These are phyloP conservation scores for Monomorium pharaonis DNA, from an alignment of 1,140 invertebrate species.

Conservation along the genomic window DNA sequence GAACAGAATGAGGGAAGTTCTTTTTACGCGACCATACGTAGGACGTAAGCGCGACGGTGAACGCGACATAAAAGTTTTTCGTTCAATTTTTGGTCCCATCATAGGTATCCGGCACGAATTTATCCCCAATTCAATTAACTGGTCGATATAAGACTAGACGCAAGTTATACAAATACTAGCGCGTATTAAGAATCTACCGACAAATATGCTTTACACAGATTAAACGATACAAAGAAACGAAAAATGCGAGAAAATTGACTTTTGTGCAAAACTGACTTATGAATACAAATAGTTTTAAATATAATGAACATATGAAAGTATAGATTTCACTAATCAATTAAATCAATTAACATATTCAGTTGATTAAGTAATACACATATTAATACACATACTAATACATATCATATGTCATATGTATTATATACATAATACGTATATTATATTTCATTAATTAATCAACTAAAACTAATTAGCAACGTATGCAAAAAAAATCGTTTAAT, in stretches of 20 bases:
- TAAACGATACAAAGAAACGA: not conserved
- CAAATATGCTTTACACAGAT: not conserved
- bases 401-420: no score
- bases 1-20: conserved; percentile 61
- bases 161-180: conserved; percentile 37
- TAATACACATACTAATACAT: no score
- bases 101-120: conserved; percentile 76
- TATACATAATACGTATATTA: not conserved
- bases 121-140: conserved; percentile 67
- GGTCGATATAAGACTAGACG: conserved; percentile 65
- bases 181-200: conserved; percentile 41
- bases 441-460: not conserved
- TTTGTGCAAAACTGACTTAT: not conserved
- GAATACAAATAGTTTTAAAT: not conserved
- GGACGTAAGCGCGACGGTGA: conserved; percentile 72
- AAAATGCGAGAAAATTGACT: not conserved
- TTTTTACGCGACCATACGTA: conserved; percentile 64
- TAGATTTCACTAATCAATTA: not conserved
- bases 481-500: not conserved
- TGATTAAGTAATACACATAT: no score
- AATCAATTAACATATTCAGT: not conserved
- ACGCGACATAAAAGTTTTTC: conserved; percentile 77
- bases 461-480: not conserved
- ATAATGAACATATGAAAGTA: not conserved
- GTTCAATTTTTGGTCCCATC: conserved; percentile 83